These are phyloP conservation scores for Nomada lathburiana DNA, from an alignment of 2,888 invertebrate species.

Conservation along the genomic window DNA sequence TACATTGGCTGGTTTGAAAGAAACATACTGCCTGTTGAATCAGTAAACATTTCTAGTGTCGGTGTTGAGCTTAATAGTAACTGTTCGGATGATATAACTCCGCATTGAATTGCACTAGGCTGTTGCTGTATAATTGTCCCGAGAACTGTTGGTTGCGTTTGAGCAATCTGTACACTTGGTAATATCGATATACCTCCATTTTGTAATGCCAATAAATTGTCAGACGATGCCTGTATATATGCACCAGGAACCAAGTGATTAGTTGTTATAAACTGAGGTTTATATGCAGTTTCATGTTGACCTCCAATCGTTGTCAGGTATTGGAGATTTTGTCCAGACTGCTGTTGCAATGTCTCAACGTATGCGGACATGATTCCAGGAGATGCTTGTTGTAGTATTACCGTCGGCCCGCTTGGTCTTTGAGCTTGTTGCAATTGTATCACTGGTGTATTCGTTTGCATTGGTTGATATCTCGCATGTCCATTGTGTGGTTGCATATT, in stretches of 20 bases:
- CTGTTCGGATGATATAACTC: slow-evolving; percentile 86
- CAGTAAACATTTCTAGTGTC: slow-evolving; percentile 88
- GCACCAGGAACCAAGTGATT: slow-evolving; percentile 81
- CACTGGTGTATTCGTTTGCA: slow-evolving; percentile 85
- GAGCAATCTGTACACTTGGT: slow-evolving; percentile 80
- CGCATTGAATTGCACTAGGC: slow-evolving; percentile 86
- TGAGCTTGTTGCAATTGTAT: slow-evolving; percentile 87
- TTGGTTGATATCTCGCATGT: slow-evolving; percentile 75
- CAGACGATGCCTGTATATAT: slow-evolving; percentile 81
- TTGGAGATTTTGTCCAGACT: slow-evolving; percentile 90
- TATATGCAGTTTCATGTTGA: slow-evolving; percentile 83
- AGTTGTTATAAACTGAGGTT: slow-evolving; percentile 81
- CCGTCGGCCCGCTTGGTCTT: slow-evolving; percentile 86
- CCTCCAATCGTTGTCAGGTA: slow-evolving; percentile 90
- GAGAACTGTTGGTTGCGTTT: slow-evolving; percentile 80
- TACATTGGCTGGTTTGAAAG: slow-evolving; percentile 90
- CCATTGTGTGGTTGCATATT: slow-evolving; percentile 70
- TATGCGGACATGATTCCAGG: slow-evolving; percentile 88
- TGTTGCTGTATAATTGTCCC: slow-evolving; percentile 85
- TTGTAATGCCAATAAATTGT: slow-evolving; percentile 79
- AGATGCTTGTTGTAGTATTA: slow-evolving; percentile 89
- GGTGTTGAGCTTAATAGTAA: slow-evolving; percentile 88
- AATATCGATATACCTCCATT: slow-evolving; percentile 82
- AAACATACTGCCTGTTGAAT: slow-evolving; percentile 84
- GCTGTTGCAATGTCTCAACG: slow-evolving; percentile 89